Conservation (phyloP, 2,888 invertebrate genomes). For the Pyralis farinalis region DNA sequence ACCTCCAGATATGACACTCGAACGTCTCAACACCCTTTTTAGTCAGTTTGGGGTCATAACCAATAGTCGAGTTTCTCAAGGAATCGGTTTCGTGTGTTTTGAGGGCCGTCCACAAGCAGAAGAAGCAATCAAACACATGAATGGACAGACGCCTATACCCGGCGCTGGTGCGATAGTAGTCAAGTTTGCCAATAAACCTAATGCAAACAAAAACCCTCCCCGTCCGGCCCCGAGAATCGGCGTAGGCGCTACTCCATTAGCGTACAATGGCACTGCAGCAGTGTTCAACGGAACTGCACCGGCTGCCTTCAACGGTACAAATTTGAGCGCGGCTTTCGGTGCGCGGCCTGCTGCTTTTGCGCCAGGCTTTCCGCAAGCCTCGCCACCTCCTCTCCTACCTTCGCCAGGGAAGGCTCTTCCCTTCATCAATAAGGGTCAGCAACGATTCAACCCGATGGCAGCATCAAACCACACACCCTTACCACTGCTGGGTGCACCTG, state of each 20-base stretch:
- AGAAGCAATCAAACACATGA: conserved; percentile 69
- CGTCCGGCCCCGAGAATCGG: conserved; percentile 56
- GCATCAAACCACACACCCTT: conserved; percentile 67
- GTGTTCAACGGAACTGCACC: conserved; percentile 62
- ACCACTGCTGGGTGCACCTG: conserved; percentile 66
- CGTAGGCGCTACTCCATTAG: conserved; percentile 47
- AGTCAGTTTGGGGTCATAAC: conserved; percentile 68
- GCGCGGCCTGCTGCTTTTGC: conserved; percentile 60
- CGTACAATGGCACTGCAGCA: conserved; percentile 64
- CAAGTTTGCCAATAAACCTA: conserved; percentile 76
- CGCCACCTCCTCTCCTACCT: conserved; percentile 70
- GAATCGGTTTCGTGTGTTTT: conserved; percentile 76
- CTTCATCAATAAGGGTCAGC: conserved; percentile 76
- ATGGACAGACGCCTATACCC: conserved; percentile 66
- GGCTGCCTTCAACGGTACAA: conserved; percentile 62
- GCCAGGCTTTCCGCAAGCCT: conserved; percentile 66
- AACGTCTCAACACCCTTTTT: conserved; percentile 69
- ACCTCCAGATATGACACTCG: conserved; percentile 76
- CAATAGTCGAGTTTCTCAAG: conserved; percentile 75
- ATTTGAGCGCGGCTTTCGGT: conserved; percentile 60
- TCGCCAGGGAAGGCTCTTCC: conserved; percentile 76
- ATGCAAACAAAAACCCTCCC: conserved; percentile 62
- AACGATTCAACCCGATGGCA: conserved; percentile 76
- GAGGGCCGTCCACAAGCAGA: conserved; percentile 70
- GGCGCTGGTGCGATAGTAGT: conserved; percentile 70